Conservation (phyloP, 2,888 invertebrate species). For the Crematogaster levior region DNA sequence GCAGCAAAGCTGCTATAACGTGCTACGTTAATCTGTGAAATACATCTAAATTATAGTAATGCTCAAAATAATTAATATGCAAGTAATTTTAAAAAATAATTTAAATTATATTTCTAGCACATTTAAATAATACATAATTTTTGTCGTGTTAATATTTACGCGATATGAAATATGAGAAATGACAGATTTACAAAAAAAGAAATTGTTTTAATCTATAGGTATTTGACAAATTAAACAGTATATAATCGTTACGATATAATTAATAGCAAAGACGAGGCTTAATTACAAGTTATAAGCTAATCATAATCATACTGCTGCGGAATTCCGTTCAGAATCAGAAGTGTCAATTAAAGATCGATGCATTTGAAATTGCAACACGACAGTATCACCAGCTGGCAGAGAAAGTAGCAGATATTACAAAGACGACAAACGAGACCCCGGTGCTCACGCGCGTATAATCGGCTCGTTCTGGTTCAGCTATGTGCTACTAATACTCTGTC, state of each 20-base stretch:
- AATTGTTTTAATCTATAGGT: neutral
- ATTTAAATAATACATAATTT: neutral
- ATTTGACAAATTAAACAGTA: neutral
- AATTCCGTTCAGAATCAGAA: neutral
- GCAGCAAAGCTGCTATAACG: no score
- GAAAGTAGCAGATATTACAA: slow-evolving; percentile 36
- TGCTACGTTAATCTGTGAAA: no score
- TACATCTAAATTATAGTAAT: neutral
- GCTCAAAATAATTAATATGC: neutral
- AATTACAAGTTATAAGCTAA: neutral
- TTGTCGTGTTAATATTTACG: neutral
- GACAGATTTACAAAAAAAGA: neutral
- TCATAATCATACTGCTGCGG: neutral
- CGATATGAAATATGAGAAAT: neutral
- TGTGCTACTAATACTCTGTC: slow-evolving; percentile 60
- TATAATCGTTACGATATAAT: neutral
- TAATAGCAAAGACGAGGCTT: neutral
- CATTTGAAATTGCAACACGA: slow-evolving; percentile 26
- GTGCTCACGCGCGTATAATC: slow-evolving; percentile 67
- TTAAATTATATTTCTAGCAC: no score
- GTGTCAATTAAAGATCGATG: slow-evolving; percentile 26
- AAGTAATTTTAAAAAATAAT: no score
- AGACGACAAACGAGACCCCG: slow-evolving; percentile 68
- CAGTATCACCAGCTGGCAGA: slow-evolving; percentile 7
- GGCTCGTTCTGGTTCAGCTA: slow-evolving; percentile 41